Conservation (phyloP, 1,140 invertebrate species). For the Akabosia matsudoensis region DNA sequence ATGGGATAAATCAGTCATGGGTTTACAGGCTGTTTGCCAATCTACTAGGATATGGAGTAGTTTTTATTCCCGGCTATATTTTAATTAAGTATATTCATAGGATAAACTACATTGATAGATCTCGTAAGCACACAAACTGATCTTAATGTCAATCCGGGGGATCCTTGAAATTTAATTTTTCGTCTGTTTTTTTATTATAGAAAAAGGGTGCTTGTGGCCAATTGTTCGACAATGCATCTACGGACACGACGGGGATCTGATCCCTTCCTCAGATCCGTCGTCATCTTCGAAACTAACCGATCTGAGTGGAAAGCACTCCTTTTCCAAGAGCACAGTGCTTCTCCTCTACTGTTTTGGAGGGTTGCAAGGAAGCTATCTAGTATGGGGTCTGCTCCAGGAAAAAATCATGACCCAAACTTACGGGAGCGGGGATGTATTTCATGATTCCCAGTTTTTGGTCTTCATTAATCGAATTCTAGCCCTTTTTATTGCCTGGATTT, state of each 20-base stretch:
- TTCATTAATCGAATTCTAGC: slow-evolving; percentile 89
- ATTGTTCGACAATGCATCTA: slow-evolving; percentile 64
- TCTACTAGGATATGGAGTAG: slow-evolving; percentile 80
- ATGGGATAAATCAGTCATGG: slow-evolving; percentile 59
- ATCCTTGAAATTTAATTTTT: background rate
- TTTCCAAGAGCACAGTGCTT: slow-evolving; percentile 56
- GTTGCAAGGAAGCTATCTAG: slow-evolving; percentile 83
- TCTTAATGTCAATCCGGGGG: background rate
- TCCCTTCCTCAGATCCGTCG: slow-evolving; percentile 28
- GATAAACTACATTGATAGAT: slow-evolving; percentile 75
- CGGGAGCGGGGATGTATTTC: slow-evolving; percentile 68
- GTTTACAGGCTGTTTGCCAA: slow-evolving; percentile 72
- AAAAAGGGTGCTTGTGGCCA: slow-evolving; percentile 57
- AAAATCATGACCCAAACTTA: slow-evolving; percentile 79
- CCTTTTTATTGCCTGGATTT: slow-evolving; percentile 67
- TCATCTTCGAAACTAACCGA: slow-evolving; percentile 25
- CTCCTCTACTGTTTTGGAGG: slow-evolving; percentile 79
- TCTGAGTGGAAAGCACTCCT: slow-evolving; percentile 43
- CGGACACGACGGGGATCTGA: slow-evolving; percentile 54
- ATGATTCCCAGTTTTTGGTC: slow-evolving; percentile 91
- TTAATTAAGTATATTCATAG: slow-evolving; percentile 78
- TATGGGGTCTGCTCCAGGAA: slow-evolving; percentile 92
- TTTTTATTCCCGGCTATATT: slow-evolving; percentile 80
- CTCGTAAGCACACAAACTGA: slow-evolving; percentile 58
- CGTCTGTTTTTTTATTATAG: slow-evolving; percentile 47